A percentile compares a stretch with the other conserved stretches of the same genome.
These are phyloP conservation scores for Xyliphius kryptos DNA, from an alignment of 2,113 vertebrate species.

Conservation along the genomic window DNA sequence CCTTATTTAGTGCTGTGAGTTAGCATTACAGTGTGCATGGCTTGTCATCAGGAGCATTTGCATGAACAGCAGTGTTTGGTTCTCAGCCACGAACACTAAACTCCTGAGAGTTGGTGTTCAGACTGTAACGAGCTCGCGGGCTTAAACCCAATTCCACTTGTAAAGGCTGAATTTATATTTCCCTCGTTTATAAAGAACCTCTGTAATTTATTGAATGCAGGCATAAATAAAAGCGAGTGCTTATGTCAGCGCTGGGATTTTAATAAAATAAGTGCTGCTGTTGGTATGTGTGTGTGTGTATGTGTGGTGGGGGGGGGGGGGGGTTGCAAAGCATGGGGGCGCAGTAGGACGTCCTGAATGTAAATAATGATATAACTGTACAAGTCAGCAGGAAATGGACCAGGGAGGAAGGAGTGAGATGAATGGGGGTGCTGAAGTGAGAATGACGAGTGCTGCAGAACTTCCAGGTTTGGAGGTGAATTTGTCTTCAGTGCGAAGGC, in stretches of 20 bases:
- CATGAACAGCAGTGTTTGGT: no score
- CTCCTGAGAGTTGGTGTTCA: neutral
- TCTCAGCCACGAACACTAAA: no score
- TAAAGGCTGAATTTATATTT: constrained; percentile 9
- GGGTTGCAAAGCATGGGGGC: neutral
- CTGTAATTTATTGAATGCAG: constrained; percentile 11
- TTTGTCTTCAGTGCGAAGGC: no score
- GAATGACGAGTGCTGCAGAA: neutral
- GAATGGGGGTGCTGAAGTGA: neutral
- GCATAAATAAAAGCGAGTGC: constrained; percentile 17
- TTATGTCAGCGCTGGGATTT: constrained; percentile 1
- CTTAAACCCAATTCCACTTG: neutral
- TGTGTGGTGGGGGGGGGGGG: neutral
- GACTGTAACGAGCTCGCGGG: neutral
- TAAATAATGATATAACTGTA: constrained; percentile 5
- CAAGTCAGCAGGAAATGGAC: constrained; percentile 2
- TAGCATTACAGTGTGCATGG: no score
- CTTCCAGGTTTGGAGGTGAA: neutral
- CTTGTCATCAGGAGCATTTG: no score
- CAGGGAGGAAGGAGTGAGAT: neutral
- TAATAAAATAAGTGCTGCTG: constrained; percentile 21
- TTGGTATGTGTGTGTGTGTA: neutral
- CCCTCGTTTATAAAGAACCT: constrained; percentile 4
- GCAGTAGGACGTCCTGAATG: neutral
- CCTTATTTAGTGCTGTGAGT: no score